phyloP scores from a whole-genome alignment of 2,113 vertebrate genomes.

The Aythya baeri region DNA sequence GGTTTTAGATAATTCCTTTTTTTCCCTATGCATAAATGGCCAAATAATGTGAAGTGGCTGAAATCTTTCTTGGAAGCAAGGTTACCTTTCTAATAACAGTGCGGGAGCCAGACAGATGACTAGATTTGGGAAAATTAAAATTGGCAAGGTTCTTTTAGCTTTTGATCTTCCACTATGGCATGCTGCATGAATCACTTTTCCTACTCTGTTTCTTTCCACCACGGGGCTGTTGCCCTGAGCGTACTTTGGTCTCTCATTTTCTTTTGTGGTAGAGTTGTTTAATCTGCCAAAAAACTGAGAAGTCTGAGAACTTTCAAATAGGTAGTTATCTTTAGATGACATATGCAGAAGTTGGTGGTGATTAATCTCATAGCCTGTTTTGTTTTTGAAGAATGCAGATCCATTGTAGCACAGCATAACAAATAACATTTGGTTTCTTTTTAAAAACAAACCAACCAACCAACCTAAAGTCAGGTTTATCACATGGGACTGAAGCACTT shows the following conservation, averaged over 20 bases:
- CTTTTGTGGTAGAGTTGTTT: not conserved
- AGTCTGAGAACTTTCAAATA: not conserved
- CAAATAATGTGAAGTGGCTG: not conserved
- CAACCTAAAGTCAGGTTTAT: not conserved
- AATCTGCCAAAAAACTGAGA: not conserved
- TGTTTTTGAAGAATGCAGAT: not conserved
- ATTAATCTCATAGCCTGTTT: not conserved
- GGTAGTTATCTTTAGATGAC: not conserved
- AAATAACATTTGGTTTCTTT: not conserved
- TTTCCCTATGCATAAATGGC: not conserved
- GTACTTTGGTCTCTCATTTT: not conserved
- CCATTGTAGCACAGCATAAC: not conserved
- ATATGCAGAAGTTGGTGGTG: not conserved
- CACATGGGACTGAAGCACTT: not conserved
- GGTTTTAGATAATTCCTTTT: not conserved
- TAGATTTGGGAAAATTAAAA: not conserved
- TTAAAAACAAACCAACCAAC: not conserved
- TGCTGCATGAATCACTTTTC: not conserved
- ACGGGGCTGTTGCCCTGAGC: accelerated
- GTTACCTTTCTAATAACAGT: not conserved
- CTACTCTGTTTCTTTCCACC: not conserved
- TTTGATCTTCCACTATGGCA: not conserved
- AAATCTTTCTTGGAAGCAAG: not conserved
- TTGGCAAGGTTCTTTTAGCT: not conserved
- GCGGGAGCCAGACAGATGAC: not conserved